Conservation (phyloP, 2,888 invertebrate species). For the Cheilosia urbana region DNA sequence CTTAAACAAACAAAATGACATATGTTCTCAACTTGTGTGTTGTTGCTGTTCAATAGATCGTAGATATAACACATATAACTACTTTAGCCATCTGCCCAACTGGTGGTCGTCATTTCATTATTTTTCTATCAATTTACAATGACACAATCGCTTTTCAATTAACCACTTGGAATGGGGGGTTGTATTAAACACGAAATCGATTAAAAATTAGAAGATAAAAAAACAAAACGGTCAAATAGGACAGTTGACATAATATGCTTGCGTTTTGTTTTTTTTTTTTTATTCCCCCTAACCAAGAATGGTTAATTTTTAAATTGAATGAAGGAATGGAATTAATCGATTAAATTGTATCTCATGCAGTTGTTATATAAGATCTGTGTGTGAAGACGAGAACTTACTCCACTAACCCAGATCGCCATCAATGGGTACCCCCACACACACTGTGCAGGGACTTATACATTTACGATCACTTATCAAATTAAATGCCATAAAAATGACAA, state of each 20-base stretch:
- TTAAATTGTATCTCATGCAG: conserved; percentile 50
- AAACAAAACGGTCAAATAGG: conserved; percentile 5
- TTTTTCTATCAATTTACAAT: conserved; percentile 62
- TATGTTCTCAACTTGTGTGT: conserved; percentile 41
- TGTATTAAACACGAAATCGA: conserved; percentile 33
- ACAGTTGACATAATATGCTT: conserved; percentile 46
- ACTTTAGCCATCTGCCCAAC: conserved; percentile 58
- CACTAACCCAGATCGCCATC: conserved; percentile 61
- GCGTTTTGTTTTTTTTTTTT: neutral
- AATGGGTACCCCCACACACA: conserved; percentile 20
- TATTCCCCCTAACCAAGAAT: neutral
- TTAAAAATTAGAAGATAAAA: conserved; percentile 50
- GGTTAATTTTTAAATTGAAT: conserved; percentile 59
- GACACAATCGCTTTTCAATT: conserved; percentile 70
- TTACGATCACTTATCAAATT: conserved; percentile 64
- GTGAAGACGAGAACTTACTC: conserved; percentile 51
- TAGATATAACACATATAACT: neutral
- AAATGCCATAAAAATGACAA: conserved; percentile 69
- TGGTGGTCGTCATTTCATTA: conserved; percentile 65
- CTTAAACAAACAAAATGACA: conserved; percentile 63
- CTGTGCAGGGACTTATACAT: conserved; percentile 11
- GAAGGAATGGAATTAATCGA: conserved; percentile 51
- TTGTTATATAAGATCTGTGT: neutral
- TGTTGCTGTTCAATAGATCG: conserved; percentile 41
- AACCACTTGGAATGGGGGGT: conserved; percentile 13